phyloP scores from a whole-genome alignment of 2,797 vertebrate genomes.

The Coranthus polyacanthus region DNA sequence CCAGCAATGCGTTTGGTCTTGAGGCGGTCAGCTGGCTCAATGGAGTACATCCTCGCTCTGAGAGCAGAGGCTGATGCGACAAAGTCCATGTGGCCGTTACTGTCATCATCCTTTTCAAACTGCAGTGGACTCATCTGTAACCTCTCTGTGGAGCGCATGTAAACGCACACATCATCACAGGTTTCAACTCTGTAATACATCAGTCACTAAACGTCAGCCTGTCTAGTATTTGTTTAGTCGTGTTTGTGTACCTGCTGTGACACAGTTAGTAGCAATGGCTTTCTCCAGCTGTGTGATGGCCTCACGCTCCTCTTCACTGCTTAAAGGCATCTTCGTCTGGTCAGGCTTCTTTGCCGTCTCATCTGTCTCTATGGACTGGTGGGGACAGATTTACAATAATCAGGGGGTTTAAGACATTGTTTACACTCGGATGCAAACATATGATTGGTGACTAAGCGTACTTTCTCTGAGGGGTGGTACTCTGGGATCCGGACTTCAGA shows the following conservation, averaged over 20 bases:
- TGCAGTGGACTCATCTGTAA: conserved; percentile 89
- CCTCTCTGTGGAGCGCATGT: conserved; percentile 77
- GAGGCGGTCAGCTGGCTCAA: conserved; percentile 93
- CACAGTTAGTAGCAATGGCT: conserved; percentile 83
- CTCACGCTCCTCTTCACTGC: conserved; percentile 95
- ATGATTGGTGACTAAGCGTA: conserved; percentile 65
- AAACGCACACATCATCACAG: not conserved
- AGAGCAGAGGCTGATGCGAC: conserved; percentile 93
- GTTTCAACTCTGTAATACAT: not conserved
- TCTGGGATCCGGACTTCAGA: conserved; percentile 89
- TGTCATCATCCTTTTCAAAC: conserved; percentile 97
- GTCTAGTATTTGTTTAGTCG: not conserved
- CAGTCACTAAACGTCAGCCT: not conserved
- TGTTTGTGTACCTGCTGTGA: conserved; percentile 85
- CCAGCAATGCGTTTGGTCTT: conserved; percentile 98
- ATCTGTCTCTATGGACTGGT: conserved; percentile 94
- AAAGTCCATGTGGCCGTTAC: conserved; percentile 95
- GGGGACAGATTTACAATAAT: conserved; percentile 16
- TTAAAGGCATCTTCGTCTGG: conserved; percentile 87
- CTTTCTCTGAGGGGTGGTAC: conserved; percentile 95
- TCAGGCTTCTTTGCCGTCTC: conserved; percentile 94
- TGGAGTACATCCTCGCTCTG: conserved; percentile 94
- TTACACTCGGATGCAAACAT: not conserved
- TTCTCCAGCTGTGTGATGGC: conserved; percentile 91
- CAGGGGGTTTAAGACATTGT: not conserved